Base-by-base conservation (phyloP, 2,888 invertebrate genomes). In the Cerastis rubricosa region DNA sequence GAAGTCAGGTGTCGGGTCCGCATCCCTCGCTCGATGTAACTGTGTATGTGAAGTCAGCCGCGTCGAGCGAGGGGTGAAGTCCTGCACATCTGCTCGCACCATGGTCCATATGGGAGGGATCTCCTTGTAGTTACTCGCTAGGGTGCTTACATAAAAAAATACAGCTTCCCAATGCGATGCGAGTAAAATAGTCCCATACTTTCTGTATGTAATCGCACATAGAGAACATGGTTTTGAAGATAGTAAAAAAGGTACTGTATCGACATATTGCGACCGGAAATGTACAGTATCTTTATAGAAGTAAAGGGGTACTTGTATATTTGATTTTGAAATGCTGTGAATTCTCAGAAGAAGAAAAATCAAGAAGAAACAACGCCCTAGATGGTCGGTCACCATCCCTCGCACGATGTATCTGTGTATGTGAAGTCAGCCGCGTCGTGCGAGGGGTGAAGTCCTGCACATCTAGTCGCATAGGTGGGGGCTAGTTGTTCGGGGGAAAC, bases 41-140 rank as follows among this genome's bases (percentile, higher is more conserved):
- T 70, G 69, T 69, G 47, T 29, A 17, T 17, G 5, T 22, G 1
- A 65, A 49, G 49, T 51, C 70, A 81, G 80, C 74, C 84, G n/a
- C 80, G 67, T 68, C 64, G 17, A 74, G 64, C 22, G 80, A 80
- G 71, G 66, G 64, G 40, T 81, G 80, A 57, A 4, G 45, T 17
- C 3, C 61, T 66, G 65, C 0, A 14, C 19, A 66, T 65, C 45
- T 69, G n/a, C 40, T 40, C 0, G 25, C 40, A 29, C 14, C 25
- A 17, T 9, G 61, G 29, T n/a, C n/a, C n/a, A n/a, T n/a, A 29
- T 2, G 59, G 5, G 19, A 1, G 25, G 12, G n/a, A 12, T 22
- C 22, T 51, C 22, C 8, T 51, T 11, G 4, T 11, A n/a, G n/a
- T 54, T 54, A 49, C 17, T 8, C 6, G 49, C 49, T 19, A 49